A percentile compares a stretch with the other conserved stretches of the same genome.
Evolutionary conservation across 2,888 invertebrate genomes (phyloP).

Genomic region (Pediacus dermestoides): DNA sequence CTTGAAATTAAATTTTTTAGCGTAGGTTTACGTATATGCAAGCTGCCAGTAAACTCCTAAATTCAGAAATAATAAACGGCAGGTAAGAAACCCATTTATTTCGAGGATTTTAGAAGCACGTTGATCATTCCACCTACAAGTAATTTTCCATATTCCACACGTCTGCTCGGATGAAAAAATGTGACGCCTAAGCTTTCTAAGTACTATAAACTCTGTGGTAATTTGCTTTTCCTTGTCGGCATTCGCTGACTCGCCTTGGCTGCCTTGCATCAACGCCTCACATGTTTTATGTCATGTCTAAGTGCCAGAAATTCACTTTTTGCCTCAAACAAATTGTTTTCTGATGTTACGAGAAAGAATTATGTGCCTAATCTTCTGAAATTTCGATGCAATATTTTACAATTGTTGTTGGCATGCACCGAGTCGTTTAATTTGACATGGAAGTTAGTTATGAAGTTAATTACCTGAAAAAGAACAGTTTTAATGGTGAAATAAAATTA

Average conservation of each 20-base stretch:
- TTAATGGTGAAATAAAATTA: too few species aligned
- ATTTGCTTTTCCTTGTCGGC: not conserved
- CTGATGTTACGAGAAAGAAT: slow-evolving; percentile 25
- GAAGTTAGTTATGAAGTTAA: too few species aligned
- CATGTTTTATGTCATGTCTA: slow-evolving; percentile 23
- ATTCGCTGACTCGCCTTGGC: slow-evolving; percentile 9
- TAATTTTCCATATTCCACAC: too few species aligned
- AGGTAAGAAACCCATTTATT: too few species aligned
- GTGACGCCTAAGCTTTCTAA: slow-evolving; percentile 1
- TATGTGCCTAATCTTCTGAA: slow-evolving; percentile 22
- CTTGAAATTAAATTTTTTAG: too few species aligned
- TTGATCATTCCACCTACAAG: too few species aligned
- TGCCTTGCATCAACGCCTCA: slow-evolving; percentile 14
- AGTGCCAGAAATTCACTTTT: slow-evolving; percentile 26
- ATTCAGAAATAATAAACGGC: too few species aligned
- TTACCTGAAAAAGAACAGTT: too few species aligned
- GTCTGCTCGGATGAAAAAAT: slow-evolving; percentile 1
- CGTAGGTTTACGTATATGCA: too few species aligned
- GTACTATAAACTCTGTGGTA: slow-evolving; percentile 3
- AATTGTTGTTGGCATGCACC: slow-evolving; percentile 11
- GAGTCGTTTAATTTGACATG: too few species aligned
- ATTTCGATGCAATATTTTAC: slow-evolving; percentile 13
- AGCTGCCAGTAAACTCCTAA: too few species aligned
- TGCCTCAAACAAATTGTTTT: slow-evolving; percentile 29
- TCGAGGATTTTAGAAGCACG: too few species aligned